These are phyloP conservation scores for Argyrosomus regius DNA, from an alignment of 2,797 vertebrate genomes.

Conservation along the genomic window DNA sequence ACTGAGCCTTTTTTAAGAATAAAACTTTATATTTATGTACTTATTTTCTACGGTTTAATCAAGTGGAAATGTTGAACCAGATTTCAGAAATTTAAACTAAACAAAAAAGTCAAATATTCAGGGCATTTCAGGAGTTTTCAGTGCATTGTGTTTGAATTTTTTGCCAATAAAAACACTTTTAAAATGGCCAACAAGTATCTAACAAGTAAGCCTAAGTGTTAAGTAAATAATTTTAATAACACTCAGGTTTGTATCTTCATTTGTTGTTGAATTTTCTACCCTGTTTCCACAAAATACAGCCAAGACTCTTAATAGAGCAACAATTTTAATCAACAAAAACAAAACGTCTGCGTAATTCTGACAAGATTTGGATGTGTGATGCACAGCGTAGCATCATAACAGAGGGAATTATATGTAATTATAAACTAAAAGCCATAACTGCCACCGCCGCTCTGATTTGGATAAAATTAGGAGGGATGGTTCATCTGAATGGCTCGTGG, in stretches of 20 bases:
- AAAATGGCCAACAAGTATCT: not conserved
- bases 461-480: conserved; percentile 3
- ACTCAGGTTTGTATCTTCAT: too few relatives aligned
- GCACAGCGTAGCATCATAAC: not conserved
- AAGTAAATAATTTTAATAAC: too few relatives aligned
- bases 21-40: too few relatives aligned
- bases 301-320: too few relatives aligned
- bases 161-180: not conserved
- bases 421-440: not conserved
- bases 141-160: not conserved
- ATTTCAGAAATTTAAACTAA: not conserved
- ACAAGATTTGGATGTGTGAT: not conserved
- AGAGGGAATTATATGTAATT: conserved; percentile 15
- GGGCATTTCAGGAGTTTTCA: too few relatives aligned
- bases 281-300: too few relatives aligned
- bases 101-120: not conserved
- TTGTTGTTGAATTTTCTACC: too few relatives aligned
- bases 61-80: too few relatives aligned
- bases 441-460: conserved; percentile 6
- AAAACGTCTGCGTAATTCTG: not conserved
- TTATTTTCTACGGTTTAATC: not conserved
- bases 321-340: too few relatives aligned
- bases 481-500: not conserved
- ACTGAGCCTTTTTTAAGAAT: not conserved
- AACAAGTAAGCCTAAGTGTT: not conserved